Base-by-base conservation (phyloP, 1,140 invertebrate species). In the Zaprionus davidi region DNA sequence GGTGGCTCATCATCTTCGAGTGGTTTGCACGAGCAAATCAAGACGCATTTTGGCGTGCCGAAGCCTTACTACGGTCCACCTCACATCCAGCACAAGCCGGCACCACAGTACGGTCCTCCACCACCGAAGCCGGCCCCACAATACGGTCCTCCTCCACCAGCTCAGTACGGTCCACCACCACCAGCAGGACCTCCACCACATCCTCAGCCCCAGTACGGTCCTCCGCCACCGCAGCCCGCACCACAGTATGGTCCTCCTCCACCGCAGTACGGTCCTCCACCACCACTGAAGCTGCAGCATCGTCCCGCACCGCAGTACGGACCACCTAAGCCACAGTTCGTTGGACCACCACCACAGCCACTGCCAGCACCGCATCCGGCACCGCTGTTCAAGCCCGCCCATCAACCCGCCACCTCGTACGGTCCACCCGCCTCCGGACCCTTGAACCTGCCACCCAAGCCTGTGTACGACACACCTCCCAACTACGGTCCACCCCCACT, bases 31-130 rank as follows among this genome's bases (percentile, higher is more conserved):
- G 91, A 92, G 22, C 91, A 92, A 76, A 85, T 93, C 58, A 90
- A 93, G 78, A 68, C 79, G 31, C 91, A 92, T 46, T 92, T 92
- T 56, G 92, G 91, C 13, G 78, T 92, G 62, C 88, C 93, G 3
- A 93, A 93, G 17, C 92, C 93, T 13, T 90, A 90, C 65, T 94
- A 94, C 70, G 93, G 92, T 0, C 93, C 93, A 22, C 93, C 93
- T 0, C 93, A 93, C 67, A 92, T 93, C 66, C 86, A 85, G 64
- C 88, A 90, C 28, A 82, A 85, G 46, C 92, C 92, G 6, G 80
- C 80, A 2, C 46, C 71, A 1, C 80, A 88, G 63, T 94, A 92
- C 75, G 93, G 93, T 3, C 93, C 93, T 24, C 93, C 94, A 13
- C 82, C 86, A 12, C 71, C 90, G 56, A 81, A 83, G 56, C 90